Base-by-base conservation (phyloP, 2,888 invertebrate genomes). In the Corbicula japonica region DNA sequence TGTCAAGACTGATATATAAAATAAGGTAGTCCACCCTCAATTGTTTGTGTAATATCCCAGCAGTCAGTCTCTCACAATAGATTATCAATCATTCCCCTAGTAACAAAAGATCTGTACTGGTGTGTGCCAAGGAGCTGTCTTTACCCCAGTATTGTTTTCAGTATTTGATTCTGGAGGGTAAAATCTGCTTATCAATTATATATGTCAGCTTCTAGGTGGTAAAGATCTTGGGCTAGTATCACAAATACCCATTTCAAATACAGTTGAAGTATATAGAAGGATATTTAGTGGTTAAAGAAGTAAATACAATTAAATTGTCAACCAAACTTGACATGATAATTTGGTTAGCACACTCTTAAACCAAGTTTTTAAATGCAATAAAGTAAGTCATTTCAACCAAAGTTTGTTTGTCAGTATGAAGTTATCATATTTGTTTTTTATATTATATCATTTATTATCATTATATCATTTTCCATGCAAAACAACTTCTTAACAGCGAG, bases 81-180 rank as follows among this genome's bases (percentile, higher is more conserved):
- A 23, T 28, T 28, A 58, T 58, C 58, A 58, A 58, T 58, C 58
- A 58, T 35, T 2, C 58, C 58, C 21, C 3, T 5, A 2, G 35
- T 58, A 58, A 58, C 58, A 58, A 58, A n/a, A 58, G 58, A 58
- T n/a, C 35, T 12, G 58, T 58, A 21, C 35, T 21, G 35, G 58
- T 23, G 58, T 34, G 58, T 35, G 58, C 58, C 58, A 65, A 35
- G 35, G 34, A 65, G 32, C 35, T 28, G 34, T 34, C 48, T 12
- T 34, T 10, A 50, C 35, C 30, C 35, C 48, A 23, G 34, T 65
- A 50, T 50, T 65, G 52, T 65, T 65, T 50, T 18, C 32, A 21
- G 21, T 35, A 28, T 48, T 52, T 35, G 35, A 48, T 50, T 32
- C n/a, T 26, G n/a, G 65, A 65, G 50, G 50, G 52, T 34, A 50